Evolutionary conservation across 2,797 vertebrate species (phyloP), one percentile per base, ranked within the genome.

Genomic region (Chelon auratus): DNA sequence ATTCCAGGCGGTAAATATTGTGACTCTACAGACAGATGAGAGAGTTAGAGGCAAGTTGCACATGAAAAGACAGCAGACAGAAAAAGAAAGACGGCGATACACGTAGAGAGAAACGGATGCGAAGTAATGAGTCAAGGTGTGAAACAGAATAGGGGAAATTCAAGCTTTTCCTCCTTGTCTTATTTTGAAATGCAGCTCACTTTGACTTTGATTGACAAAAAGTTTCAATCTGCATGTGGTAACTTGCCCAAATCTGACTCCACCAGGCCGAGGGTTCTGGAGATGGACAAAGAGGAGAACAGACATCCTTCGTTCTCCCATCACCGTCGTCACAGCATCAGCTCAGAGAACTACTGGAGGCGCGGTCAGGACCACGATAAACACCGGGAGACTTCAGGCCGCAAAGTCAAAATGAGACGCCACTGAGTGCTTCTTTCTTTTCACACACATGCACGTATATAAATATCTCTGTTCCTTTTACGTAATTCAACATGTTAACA

Each of bases 221-320:
- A 26, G 24, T 33, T 33, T 33, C 5, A 6, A 7, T 33, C 5
- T 33, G 7, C 30, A 2, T 33, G 33, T 62, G 7, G 55, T 24
- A 33, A 71, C 17, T 36, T 9, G 70, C 47, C 1, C 17, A 39
- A n/a, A 59, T 61, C 17, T 81, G 53, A 69, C 18, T 52, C 48
- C 68, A 3, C 0, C 78, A 99, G 98, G 91, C 98, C 98, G 13
- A 95, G 98, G 45, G 92, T 99, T 78, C 93, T 99, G 48, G 98
- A 99, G 92, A 99, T 99, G 98, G 98, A 99, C 91, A 99, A 99
- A 86, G 98, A 99, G 81, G 97, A 98, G 92, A 98, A 99, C 92
- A 94, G 97, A 72, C 96, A 94, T 42, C 97, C 97, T 1, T 88
- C 92, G 0, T 13, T 79, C 17, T 91, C 91, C 26, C 83, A 47